Evolutionary conservation across 2,113 vertebrate genomes (phyloP).

Genomic region (Sigmodon hispidus): DNA sequence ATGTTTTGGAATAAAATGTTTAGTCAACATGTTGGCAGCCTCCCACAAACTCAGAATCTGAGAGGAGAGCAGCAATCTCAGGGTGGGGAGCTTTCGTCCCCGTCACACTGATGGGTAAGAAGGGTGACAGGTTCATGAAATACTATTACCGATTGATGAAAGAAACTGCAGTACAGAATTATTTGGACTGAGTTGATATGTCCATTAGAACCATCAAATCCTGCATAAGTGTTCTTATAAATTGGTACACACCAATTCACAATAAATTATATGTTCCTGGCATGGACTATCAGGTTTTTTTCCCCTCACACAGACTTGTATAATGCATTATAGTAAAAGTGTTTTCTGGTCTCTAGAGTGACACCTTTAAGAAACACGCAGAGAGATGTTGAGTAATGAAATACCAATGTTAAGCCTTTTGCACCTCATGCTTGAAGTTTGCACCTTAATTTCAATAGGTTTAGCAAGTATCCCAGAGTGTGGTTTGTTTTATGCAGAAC

Average conservation of each 20-base stretch:
- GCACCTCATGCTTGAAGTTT: not conserved
- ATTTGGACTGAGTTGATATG: not conserved
- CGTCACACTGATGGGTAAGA: not conserved
- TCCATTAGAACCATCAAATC: not conserved
- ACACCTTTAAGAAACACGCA: too few relatives aligned
- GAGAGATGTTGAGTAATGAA: not conserved
- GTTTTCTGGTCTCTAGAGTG: not conserved
- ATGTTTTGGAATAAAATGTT: slow-evolving; percentile 89
- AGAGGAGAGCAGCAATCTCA: not conserved
- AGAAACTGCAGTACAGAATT: too few relatives aligned
- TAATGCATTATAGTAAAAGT: not conserved
- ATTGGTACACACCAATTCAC: not conserved
- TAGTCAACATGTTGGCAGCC: slow-evolving; percentile 93
- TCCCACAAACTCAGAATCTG: slow-evolving; percentile 70
- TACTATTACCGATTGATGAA: too few relatives aligned
- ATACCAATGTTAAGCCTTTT: not conserved
- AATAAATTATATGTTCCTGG: too few relatives aligned
- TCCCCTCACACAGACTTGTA: too few relatives aligned
- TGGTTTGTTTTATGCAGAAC: not conserved
- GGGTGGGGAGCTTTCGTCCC: not conserved
- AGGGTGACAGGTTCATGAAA: not conserved
- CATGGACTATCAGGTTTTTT: not conserved
- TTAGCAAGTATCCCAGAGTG: not conserved
- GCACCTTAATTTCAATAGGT: not conserved
- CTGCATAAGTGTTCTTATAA: not conserved